A percentile compares a stretch with the other conserved stretches of the same genome.
phyloP scores from a whole-genome alignment of 2,113 vertebrate genomes.

The Aramus guarauna region DNA sequence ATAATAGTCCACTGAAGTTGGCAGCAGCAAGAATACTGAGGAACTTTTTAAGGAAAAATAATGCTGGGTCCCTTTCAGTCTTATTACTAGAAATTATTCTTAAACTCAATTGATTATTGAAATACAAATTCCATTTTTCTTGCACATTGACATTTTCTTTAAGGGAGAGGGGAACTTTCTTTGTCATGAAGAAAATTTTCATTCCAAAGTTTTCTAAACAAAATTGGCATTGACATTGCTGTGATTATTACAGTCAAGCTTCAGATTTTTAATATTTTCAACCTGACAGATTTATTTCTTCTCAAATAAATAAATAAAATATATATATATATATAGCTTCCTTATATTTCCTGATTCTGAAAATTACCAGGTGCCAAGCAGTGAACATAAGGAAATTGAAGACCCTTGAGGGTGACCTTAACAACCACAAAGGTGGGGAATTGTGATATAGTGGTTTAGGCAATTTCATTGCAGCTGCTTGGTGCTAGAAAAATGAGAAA shows the following conservation, averaged over 20 bases:
- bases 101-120: conserved; percentile 62
- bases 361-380: conserved; percentile 74
- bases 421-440: conserved; percentile 63
- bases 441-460: conserved; percentile 69
- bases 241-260: conserved; percentile 75
- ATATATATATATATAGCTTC: conserved; percentile 63
- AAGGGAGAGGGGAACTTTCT: not conserved
- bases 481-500: conserved; percentile 75
- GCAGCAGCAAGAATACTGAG: conserved; percentile 25
- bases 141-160: not conserved
- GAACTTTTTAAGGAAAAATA: conserved; percentile 64
- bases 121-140: conserved; percentile 68
- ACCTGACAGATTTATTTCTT: conserved; percentile 79
- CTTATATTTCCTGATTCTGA: conserved; percentile 67
- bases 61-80: not conserved
- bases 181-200: conserved; percentile 28
- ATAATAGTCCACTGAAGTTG: not conserved
- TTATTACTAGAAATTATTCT: conserved; percentile 58
- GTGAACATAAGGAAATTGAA: conserved; percentile 75
- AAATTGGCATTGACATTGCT: conserved; percentile 69
- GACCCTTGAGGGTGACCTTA: conserved; percentile 72
- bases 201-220: not conserved
- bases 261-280: conserved; percentile 81
- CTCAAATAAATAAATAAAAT: conserved; percentile 72
- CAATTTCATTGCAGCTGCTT: conserved; percentile 71